phyloP scores from a whole-genome alignment of 2,113 vertebrate genomes.

The Nansenia antarctica region DNA sequence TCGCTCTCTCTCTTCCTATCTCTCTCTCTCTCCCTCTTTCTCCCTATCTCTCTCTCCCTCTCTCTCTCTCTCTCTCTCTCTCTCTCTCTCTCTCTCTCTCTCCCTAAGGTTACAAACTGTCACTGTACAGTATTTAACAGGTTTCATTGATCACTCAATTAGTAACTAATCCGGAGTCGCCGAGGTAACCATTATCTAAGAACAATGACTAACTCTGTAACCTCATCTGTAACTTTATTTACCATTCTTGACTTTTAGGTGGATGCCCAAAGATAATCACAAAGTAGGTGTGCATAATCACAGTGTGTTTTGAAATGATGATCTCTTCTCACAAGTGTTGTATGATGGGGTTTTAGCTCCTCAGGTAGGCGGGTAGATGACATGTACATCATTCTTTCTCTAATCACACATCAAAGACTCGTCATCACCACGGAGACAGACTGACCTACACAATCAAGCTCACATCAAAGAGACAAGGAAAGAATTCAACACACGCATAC shows the following conservation, averaged over 20 bases:
- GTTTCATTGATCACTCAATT: conserved; percentile 13
- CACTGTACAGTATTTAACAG: background rate
- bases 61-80: background rate
- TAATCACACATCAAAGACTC: conserved; percentile 54
- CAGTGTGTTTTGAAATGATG: conserved; percentile 33
- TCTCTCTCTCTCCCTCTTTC: background rate
- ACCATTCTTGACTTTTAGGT: conserved; percentile 1
- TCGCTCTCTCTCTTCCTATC: too few relatives aligned
- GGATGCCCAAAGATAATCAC: conserved; percentile 26
- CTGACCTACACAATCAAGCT: background rate
- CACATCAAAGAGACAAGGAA: conserved; percentile 6
- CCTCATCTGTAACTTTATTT: conserved; percentile 6
- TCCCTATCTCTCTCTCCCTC: background rate
- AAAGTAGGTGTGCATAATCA: background rate
- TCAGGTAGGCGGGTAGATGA: conserved; percentile 40
- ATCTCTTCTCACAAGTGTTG: conserved; percentile 38
- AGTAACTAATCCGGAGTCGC: conserved; percentile 10
- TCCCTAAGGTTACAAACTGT: background rate
- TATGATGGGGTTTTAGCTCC: conserved; percentile 33
- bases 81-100: background rate
- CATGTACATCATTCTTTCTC: conserved; percentile 37
- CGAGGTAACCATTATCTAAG: conserved; percentile 8
- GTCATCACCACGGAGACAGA: conserved; percentile 22
- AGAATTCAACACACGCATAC: background rate
- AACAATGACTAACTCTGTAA: background rate